Evolutionary conservation across 2,888 invertebrate species (phyloP).

Genomic region (Helobdella robusta): DNA sequence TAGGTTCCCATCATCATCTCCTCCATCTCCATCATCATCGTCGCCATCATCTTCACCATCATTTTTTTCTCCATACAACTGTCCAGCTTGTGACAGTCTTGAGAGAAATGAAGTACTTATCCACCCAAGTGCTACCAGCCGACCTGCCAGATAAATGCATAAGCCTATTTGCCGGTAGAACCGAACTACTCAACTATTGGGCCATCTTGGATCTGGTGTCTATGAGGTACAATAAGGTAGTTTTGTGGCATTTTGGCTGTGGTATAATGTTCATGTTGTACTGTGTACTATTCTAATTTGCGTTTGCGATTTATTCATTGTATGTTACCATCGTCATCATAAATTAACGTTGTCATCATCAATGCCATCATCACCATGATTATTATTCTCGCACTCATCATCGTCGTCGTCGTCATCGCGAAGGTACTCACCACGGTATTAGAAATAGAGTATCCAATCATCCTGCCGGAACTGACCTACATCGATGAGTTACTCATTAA

Average conservation of each 20-base stretch:
- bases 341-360: neutral
- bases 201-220: constrained; percentile 48
- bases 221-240: constrained; percentile 69
- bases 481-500: constrained; percentile 71
- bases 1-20: neutral
- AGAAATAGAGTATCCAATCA: constrained; percentile 75
- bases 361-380: too few relatives aligned
- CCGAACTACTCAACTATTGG: constrained; percentile 67
- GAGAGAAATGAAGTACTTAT: constrained; percentile 79
- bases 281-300: neutral
- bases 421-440: constrained; percentile 68
- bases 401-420: too few relatives aligned
- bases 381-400: too few relatives aligned
- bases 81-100: constrained; percentile 66
- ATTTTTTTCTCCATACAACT: constrained; percentile 20
- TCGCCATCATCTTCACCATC: neutral
- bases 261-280: neutral
- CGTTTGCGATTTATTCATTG: neutral
- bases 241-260: neutral
- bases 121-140: constrained; percentile 61
- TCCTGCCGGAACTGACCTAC: constrained; percentile 69
- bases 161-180: constrained; percentile 66
- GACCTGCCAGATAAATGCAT: constrained; percentile 56
- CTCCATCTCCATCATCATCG: neutral
- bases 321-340: neutral